Conservation (phyloP, 2,797 vertebrate species). For the Sphaeramia orbicularis region DNA sequence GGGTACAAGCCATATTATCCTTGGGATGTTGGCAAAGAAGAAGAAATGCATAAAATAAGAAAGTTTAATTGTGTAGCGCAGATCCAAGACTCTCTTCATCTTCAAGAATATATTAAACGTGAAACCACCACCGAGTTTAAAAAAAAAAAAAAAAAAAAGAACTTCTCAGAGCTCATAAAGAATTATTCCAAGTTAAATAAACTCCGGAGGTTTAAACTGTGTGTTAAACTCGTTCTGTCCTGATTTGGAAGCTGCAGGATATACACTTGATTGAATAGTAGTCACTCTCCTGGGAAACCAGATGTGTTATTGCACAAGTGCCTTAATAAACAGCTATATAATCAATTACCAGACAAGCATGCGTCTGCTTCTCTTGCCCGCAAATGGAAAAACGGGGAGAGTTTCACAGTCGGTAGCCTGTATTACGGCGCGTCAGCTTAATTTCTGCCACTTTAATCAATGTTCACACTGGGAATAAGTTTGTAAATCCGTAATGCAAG, state of each 20-base stretch:
- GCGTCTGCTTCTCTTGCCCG: slow-evolving; percentile 36
- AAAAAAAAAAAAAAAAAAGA: slow-evolving; percentile 32
- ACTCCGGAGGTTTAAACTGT: slow-evolving; percentile 15
- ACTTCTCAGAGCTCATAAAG: slow-evolving; percentile 50
- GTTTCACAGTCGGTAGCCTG: slow-evolving; percentile 31
- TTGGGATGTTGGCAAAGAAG: slow-evolving; percentile 61
- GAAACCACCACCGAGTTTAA: slow-evolving; percentile 9
- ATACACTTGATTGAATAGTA: slow-evolving; percentile 22
- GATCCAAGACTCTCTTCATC: slow-evolving; percentile 51
- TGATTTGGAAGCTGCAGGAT: slow-evolving; percentile 16
- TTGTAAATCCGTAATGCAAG: slow-evolving; percentile 1
- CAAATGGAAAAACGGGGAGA: slow-evolving; percentile 19
- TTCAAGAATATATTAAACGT: slow-evolving; percentile 54
- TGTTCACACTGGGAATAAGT: slow-evolving; percentile 19
- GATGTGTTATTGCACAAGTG: slow-evolving; percentile 46
- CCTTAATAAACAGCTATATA: slow-evolving; percentile 49
- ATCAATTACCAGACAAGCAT: slow-evolving; percentile 49
- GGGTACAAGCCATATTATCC: slow-evolving; percentile 59
- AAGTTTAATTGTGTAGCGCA: slow-evolving; percentile 47
- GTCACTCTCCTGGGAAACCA: slow-evolving; percentile 31
- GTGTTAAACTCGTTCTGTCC: background rate
- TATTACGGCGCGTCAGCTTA: slow-evolving; percentile 15
- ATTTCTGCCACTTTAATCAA: slow-evolving; percentile 39
- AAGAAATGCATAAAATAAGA: slow-evolving; percentile 54
- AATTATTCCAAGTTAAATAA: slow-evolving; percentile 42